Base-by-base conservation (phyloP, 2,797 vertebrate genomes). In the Chelidonichthys spinosus region DNA sequence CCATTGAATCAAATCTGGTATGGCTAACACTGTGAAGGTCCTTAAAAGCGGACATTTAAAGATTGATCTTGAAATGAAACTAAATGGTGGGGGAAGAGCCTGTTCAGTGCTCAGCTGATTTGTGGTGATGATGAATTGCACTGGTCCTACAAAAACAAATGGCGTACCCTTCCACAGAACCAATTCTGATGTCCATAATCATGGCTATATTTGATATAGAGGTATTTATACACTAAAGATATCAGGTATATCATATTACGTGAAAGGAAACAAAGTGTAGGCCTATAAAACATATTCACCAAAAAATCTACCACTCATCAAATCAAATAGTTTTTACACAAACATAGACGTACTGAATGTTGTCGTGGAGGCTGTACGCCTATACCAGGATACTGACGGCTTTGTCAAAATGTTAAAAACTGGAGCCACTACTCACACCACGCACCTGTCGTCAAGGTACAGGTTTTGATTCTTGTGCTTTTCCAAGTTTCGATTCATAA, bases 41-140 rank as follows among this genome's bases (percentile, higher is more conserved):
- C 8, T 53, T 53, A 7, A 53, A 52, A 52, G 62, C 35, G 15
- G 46, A 50, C 11, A 50, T 58, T 37, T 18, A 33, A 59, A 67
- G 39, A 18, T 44, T n/a, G 0, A 47, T 35, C 7, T 25, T 42
- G 2, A 55, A 1, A 8, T 55, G 6, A 10, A 59, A 39, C 43
- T 25, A 68, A 25, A 37, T 7, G 35, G n/a, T 8, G 25, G 5
- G 15, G 15, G 39, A 43, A 18, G 10, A 43, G 11, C 5, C 11
- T 18, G 18, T 15, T 35, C 32, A 15, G 35, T 4, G 7, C 8
- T 14, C 32, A 14, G 7, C 33, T 36, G 33, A 54, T 54, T 33
- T 1, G 25, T 25, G 46, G n/a, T 47, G 46, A 47, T 47, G 11
- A 52, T 52, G 18, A 5, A 35, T 54, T 35, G 32, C 32, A 9